Evolutionary conservation across 1,140 invertebrate genomes (phyloP), one percentile per base, ranked within the genome.

Genomic region (Cheumatopsyche charites): DNA sequence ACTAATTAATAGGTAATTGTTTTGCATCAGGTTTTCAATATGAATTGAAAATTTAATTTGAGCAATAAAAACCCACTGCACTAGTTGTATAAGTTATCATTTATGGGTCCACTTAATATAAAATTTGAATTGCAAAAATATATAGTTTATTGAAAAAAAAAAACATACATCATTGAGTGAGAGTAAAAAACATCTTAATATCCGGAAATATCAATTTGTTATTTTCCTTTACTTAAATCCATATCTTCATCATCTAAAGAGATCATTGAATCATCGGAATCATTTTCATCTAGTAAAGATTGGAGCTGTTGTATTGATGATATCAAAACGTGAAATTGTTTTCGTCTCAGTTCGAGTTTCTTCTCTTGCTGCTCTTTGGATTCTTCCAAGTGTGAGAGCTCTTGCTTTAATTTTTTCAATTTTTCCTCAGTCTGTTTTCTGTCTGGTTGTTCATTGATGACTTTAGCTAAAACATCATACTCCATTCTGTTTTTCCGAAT

Each of bases 391-490:
- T 79, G 80, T 45, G 87, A 85, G 26, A 97, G 81, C 79, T 96
- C 93, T 74, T 89, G 88, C 77, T 91, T 89, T 11, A 96, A 82
- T 42, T 88, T 87, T 49, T 88, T 85, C 0, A 96, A 83, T 76
- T 92, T 90, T 72, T 89, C 84, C 73, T 91, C 87, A 0, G 94
- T 96, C 74, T 93, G 90, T 79, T 91, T 90, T 78, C 95, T 87
- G 79, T 96, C 94, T 0, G 96, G 95, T 78, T 97, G 93, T 77
- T 93, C 88, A 75, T 91, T 90, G 73, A 98, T 97, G 1, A 96
- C 88, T 82, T 94, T 93, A 0, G 95, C 95, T 23, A 98, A 77
- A 4, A 95, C 89, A 87, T 98, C 95, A 84, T 97, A 98, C 78
- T 97, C 95, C 84, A 94, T 90, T 77, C 93, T 88, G 80, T 98